phyloP scores from a whole-genome alignment of 2,888 invertebrate genomes.

The Selenia dentaria region DNA sequence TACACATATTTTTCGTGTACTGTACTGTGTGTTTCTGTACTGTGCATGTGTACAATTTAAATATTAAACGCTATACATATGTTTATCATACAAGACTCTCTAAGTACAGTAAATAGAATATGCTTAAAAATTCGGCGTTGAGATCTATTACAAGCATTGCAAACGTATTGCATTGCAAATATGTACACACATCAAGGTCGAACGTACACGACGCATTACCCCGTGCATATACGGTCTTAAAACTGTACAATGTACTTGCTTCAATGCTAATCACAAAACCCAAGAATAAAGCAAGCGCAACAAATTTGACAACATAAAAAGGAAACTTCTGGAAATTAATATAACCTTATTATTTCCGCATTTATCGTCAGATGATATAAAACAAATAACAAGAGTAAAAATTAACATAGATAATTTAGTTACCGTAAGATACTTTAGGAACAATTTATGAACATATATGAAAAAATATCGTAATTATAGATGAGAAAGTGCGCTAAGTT shows the following conservation, averaged over 20 bases:
- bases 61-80: conserved; percentile 10
- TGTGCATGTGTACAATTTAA: conserved; percentile 10
- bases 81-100: conserved; percentile 14
- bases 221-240: background rate
- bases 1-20: conserved; percentile 7
- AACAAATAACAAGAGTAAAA: too few relatives aligned
- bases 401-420: background rate
- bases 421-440: conserved; percentile 8
- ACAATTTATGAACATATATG: conserved; percentile 6
- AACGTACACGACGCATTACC: background rate
- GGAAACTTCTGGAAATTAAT: too few relatives aligned
- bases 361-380: too few relatives aligned
- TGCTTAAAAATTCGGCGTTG: conserved; percentile 30
- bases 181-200: background rate
- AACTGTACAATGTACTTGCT: background rate
- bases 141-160: conserved; percentile 26
- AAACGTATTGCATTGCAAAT: background rate
- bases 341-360: too few relatives aligned
- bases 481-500: conserved; percentile 42
- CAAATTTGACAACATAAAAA: too few relatives aligned
- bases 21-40: conserved; percentile 10
- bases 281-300: background rate
- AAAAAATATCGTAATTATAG: conserved; percentile 2
- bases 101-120: conserved; percentile 20
- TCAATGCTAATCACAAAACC: conserved; percentile 1